Evolutionary conservation across 2,113 vertebrate species (phyloP), one percentile per base, ranked within the genome.

Genomic region (Tachysurus vachellii): DNA sequence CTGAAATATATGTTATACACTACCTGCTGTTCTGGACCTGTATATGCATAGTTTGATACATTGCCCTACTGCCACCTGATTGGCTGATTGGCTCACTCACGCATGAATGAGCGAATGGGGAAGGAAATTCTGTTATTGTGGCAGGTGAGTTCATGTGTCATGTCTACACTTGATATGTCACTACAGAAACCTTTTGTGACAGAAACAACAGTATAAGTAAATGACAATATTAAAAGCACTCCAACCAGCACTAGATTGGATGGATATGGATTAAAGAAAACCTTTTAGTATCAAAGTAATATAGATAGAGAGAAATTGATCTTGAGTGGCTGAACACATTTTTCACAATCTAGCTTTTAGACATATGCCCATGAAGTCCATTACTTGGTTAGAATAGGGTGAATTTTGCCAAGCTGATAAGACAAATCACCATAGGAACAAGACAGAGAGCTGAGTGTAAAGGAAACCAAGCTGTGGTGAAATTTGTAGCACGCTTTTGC

Each of bases 321-420:
- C 36, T 82, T 66, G 81, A 83, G 44, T 83, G 14, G 13, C 81
- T 64, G 9, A 66, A 42, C 61, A 83, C 61, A 83, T 66, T 64
- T 64, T 62, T 53, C 42, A 50, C 57, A 57, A 64, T 82, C 50
- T 12, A 57, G 21, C 47, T 17, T 83, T 83, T 66, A 64, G 81
- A 54, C 59, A 54, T 79, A 68, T 80, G 61, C 50, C 64, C 62
- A 13, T 70, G 64, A 70, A 86, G 47, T 80, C 79, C 16, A 61
- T 57, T 73, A 70, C 7, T 6, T 70, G n/a, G 54, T 79, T 54
- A 85, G 70, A 76, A 85, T 28, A 23, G 28, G 54, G 80, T 50
- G 21, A 82, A 31, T 44, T 71, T 62, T 59, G 79, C 26, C 53
- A 80, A 81, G 57, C 28, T 16, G 47, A 86, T 64, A 62, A 75